phyloP scores from a whole-genome alignment of 1,140 invertebrate species.

The Araneus ventricosus region DNA sequence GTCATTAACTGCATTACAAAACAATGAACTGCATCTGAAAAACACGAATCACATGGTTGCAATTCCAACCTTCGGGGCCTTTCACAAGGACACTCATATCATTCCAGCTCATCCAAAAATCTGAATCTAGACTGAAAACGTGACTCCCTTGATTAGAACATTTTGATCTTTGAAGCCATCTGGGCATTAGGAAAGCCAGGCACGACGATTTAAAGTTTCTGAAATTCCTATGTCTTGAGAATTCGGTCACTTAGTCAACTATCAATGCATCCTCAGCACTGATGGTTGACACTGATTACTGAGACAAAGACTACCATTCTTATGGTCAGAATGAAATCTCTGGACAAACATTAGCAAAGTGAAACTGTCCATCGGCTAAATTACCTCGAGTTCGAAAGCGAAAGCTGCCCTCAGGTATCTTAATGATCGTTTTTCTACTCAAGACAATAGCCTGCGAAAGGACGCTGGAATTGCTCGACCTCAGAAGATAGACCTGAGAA shows the following conservation, averaged over 20 bases:
- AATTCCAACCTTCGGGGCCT: background rate
- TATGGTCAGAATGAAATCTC: background rate
- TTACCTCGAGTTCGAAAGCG: background rate
- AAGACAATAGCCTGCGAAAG: background rate
- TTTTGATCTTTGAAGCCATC: background rate
- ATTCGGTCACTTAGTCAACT: background rate
- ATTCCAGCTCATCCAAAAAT: background rate
- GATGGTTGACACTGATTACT: slow-evolving; percentile 31
- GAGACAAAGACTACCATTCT: slow-evolving; percentile 7
- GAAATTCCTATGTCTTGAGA: background rate
- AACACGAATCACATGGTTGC: background rate
- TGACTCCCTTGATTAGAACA: background rate
- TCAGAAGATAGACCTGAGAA: background rate
- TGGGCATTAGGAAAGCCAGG: background rate
- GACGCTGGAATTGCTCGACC: background rate
- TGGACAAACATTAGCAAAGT: slow-evolving; percentile 34
- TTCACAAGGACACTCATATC: background rate
- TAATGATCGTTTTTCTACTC: slow-evolving; percentile 15
- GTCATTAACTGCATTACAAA: background rate
- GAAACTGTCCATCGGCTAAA: background rate
- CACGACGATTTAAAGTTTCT: background rate
- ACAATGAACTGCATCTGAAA: background rate
- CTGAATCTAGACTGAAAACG: background rate
- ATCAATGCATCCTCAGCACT: background rate
- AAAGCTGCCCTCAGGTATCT: background rate